Evolutionary conservation across 2,888 invertebrate species (phyloP), one percentile per base, ranked within the genome.

Genomic region (Mythimna impura): DNA sequence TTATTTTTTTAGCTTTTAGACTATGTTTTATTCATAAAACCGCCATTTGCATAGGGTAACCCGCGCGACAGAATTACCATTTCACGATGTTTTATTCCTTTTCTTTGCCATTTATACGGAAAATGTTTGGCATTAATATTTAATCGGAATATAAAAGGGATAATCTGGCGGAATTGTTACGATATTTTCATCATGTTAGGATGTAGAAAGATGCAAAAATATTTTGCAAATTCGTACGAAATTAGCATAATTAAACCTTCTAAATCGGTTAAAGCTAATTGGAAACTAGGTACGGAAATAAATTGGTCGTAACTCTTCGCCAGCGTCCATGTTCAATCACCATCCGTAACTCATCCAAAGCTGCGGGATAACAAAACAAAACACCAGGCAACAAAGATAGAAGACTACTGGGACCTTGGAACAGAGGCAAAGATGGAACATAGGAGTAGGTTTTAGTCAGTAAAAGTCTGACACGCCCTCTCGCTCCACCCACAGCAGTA

Each of bases 11-110:
- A 54, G 17, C 61, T 57, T 66, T 67, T 71, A 34, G 54, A 50
- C 40, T 64, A 76, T 77, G 73, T 81, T 73, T 80, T 73, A 80
- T 80, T 80, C 81, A 80, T 81, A 70, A 61, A 73, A 57, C 22
- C 64, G 22, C 22, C 30, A 73, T 81, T 78, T 65, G 54, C 81
- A 78, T 78, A 25, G 71, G 61, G 66, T 62, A 64, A 81, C 81
- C 68, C 64, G 77, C 66, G 54, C 68, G 65, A 67, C 60, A 50
- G n/a, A 34, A 79, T 76, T 68, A 76, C 61, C 64, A 79, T 71
- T 61, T 61, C 54, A 2, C 55, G n/a, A 58, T 43, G 34, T 75
- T 76, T 67, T 30, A 64, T 64, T 66, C 25, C 52, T 58, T 76
- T 47, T 43, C 20, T 52, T 75, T 57, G 9, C 4, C 30, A 65